Percentiles rank a stretch among this genome's conserved stretches.
Conservation (phyloP, 2,113 vertebrate genomes). For the Larimichthys crocea region DNA sequence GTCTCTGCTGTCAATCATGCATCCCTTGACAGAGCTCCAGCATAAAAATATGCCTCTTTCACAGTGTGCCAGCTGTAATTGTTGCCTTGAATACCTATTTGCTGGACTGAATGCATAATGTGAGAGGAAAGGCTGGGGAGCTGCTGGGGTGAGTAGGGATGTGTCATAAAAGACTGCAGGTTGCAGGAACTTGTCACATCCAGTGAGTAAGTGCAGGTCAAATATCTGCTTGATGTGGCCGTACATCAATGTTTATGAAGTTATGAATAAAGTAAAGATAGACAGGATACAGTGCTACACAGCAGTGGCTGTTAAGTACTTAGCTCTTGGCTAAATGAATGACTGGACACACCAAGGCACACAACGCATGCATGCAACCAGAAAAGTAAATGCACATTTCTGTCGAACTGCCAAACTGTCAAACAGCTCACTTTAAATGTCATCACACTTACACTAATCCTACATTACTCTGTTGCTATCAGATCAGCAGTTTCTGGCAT, state of each 20-base stretch:
- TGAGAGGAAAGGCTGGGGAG: slow-evolving; percentile 30
- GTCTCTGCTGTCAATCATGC: slow-evolving; percentile 26
- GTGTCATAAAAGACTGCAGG: slow-evolving; percentile 24
- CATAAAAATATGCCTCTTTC: slow-evolving; percentile 23
- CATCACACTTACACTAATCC: slow-evolving; percentile 4
- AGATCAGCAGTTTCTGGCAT: not conserved
- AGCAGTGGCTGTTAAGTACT: not conserved
- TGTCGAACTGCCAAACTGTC: not conserved
- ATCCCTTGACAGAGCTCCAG: slow-evolving; percentile 7
- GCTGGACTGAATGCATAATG: slow-evolving; percentile 47
- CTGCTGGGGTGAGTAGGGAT: slow-evolving; percentile 4
- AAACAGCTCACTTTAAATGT: slow-evolving; percentile 5
- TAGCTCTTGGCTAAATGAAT: not conserved
- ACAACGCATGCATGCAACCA: not conserved
- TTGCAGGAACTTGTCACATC: slow-evolving; percentile 29
- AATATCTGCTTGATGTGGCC: slow-evolving; percentile 11
- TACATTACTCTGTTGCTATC: not conserved
- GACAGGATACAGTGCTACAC: not conserved
- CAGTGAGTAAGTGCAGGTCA: slow-evolving; percentile 11
- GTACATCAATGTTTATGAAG: slow-evolving; percentile 11
- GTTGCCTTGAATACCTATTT: slow-evolving; percentile 37
- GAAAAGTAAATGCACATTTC: not conserved
- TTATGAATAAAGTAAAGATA: slow-evolving; percentile 18
- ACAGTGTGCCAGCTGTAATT: slow-evolving; percentile 14
- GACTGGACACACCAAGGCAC: not conserved